Conservation (phyloP, 2,888 invertebrate genomes). For the Dasysyrphus tricinctus region DNA sequence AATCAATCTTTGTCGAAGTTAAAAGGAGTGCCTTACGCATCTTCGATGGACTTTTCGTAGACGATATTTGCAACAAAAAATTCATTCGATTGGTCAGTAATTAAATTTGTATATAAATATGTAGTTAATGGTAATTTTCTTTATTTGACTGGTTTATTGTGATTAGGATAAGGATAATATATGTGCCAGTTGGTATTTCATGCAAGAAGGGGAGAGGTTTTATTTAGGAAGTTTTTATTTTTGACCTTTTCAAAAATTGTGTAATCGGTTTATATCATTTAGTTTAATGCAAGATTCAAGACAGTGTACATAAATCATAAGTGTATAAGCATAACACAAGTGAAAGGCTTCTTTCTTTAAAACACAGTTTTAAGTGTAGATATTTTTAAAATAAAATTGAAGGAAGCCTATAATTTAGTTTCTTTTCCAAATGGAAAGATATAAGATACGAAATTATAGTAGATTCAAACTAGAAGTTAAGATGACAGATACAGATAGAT, state of each 20-base stretch:
- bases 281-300: neutral
- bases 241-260: neutral
- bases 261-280: neutral
- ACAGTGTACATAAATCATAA: too few relatives aligned
- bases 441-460: too few relatives aligned
- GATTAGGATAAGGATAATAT: neutral
- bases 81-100: too few relatives aligned
- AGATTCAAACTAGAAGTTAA: too few relatives aligned
- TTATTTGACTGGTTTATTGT: slow-evolving; percentile 6
- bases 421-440: too few relatives aligned
- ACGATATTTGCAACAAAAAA: slow-evolving; percentile 2
- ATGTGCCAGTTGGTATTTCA: neutral
- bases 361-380: too few relatives aligned
- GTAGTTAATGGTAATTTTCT: neutral
- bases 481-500: too few relatives aligned
- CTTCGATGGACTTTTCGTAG: slow-evolving; percentile 1
- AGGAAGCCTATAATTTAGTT: too few relatives aligned
- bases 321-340: too few relatives aligned
- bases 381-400: too few relatives aligned
- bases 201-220: neutral
- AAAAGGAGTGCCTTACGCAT: slow-evolving; percentile 36
- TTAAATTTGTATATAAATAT: too few relatives aligned
- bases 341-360: too few relatives aligned
- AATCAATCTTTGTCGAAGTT: neutral
- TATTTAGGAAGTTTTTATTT: neutral